Evolutionary conservation across 2,888 invertebrate genomes (phyloP).

Genomic region (Heliconius hortense): DNA sequence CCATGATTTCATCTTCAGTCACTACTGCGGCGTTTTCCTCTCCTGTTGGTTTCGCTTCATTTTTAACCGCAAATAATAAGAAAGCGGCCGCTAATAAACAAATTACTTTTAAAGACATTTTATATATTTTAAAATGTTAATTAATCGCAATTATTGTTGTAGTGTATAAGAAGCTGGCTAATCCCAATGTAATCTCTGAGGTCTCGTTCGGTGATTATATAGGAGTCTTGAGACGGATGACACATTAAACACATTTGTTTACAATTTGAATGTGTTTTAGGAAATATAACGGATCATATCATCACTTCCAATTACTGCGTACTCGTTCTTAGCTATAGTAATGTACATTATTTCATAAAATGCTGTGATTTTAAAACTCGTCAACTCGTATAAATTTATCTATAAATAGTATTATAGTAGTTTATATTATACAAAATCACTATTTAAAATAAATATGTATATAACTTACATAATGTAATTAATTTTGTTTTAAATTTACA

Average conservation of each 20-base stretch:
- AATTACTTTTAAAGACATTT: slow-evolving; percentile 51
- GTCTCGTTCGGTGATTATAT: slow-evolving; percentile 60
- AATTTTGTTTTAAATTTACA: too few relatives aligned
- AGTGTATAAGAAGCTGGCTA: slow-evolving; percentile 46
- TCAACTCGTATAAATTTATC: too few relatives aligned
- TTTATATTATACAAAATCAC: too few relatives aligned
- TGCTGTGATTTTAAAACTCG: background rate
- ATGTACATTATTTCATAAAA: background rate
- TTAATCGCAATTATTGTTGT: background rate
- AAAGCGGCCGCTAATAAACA: slow-evolving; percentile 48
- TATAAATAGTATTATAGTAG: too few relatives aligned
- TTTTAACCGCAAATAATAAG: slow-evolving; percentile 48
- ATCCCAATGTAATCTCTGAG: slow-evolving; percentile 58
- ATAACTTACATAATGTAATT: too few relatives aligned
- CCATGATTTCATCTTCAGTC: slow-evolving; percentile 64
- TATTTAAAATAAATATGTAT: too few relatives aligned
- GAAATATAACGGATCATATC: slow-evolving; percentile 75
- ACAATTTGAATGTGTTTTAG: slow-evolving; percentile 65
- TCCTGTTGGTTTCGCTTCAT: slow-evolving; percentile 52
- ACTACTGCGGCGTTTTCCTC: slow-evolving; percentile 44
- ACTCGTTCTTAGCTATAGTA: slow-evolving; percentile 62
- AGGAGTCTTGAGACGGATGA: slow-evolving; percentile 61
- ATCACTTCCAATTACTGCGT: slow-evolving; percentile 73
- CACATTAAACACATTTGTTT: slow-evolving; percentile 74
- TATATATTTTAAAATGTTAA: slow-evolving; percentile 28